Evolutionary conservation across 2,797 vertebrate genomes (phyloP).

Genomic region (Pelodytes ibericus): DNA sequence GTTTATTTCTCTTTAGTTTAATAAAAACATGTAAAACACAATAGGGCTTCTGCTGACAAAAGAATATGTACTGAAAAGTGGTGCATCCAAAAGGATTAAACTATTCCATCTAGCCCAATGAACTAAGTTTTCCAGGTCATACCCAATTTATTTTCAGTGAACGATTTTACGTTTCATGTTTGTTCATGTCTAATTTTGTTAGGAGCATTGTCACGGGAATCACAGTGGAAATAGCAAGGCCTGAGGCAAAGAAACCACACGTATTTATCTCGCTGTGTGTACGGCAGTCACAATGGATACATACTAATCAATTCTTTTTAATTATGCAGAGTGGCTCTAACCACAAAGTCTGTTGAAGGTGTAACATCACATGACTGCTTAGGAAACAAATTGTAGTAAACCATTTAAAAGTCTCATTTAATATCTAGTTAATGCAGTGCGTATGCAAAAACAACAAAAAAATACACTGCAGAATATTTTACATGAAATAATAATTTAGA

Average conservation of each 20-base stretch:
- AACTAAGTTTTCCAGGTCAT: not conserved
- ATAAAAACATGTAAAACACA: too few relatives aligned
- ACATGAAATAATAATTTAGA: too few relatives aligned
- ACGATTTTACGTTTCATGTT: slow-evolving; percentile 20
- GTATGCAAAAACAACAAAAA: too few relatives aligned
- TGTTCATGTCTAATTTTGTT: slow-evolving; percentile 27
- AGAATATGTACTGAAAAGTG: not conserved
- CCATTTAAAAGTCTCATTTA: too few relatives aligned
- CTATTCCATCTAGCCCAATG: not conserved
- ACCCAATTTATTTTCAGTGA: not conserved
- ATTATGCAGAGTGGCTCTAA: slow-evolving; percentile 2
- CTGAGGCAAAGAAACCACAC: slow-evolving; percentile 13
- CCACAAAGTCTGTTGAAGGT: not conserved
- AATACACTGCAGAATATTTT: too few relatives aligned
- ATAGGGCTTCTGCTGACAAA: too few relatives aligned
- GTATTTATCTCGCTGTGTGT: slow-evolving; percentile 17
- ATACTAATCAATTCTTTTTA: not conserved
- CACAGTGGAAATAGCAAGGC: slow-evolving; percentile 22
- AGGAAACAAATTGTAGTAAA: slow-evolving; percentile 1
- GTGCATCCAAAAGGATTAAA: not conserved
- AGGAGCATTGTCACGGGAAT: slow-evolving; percentile 15
- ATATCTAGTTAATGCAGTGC: too few relatives aligned
- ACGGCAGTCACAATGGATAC: slow-evolving; percentile 7
- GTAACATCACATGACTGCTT: not conserved
- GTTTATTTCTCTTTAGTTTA: too few relatives aligned